These are phyloP conservation scores for Patiria pectinifera DNA, from an alignment of 53 echinoderm and acorn worm genomes.

Conservation along the genomic window DNA sequence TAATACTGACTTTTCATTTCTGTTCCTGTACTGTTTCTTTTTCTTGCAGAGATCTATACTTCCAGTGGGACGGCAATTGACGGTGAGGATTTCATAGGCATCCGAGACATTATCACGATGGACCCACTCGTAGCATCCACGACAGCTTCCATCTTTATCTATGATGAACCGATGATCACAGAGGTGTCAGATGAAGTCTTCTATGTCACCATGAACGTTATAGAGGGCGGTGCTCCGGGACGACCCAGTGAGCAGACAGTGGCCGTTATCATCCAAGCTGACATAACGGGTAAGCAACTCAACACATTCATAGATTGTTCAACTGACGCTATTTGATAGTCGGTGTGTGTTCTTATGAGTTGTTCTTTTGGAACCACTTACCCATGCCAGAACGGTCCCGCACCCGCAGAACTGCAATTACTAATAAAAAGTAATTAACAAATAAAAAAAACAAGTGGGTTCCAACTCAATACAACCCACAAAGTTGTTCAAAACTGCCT, in stretches of 20 bases:
- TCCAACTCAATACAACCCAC: too few species aligned
- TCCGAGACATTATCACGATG: neutral
- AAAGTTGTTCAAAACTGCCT: too few species aligned
- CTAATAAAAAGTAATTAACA: too few species aligned
- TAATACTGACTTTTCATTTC: neutral
- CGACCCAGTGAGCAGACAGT: conserved; percentile 24
- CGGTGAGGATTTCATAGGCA: neutral
- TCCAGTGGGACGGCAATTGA: neutral
- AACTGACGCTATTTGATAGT: too few species aligned
- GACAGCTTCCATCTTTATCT: neutral
- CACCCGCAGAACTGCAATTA: too few species aligned
- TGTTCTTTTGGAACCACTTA: too few species aligned
- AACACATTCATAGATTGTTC: too few species aligned
- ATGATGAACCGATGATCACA: neutral
- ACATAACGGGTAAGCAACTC: neutral
- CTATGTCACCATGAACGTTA: neutral
- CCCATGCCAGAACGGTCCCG: too few species aligned
- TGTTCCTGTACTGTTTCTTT: neutral
- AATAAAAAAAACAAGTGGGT: too few species aligned
- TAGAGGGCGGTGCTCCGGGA: neutral
- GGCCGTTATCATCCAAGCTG: neutral
- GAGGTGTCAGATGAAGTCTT: neutral
- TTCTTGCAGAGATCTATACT: conserved; percentile 2
- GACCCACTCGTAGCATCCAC: neutral
- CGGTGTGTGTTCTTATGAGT: too few species aligned